Evolutionary conservation across 2,113 vertebrate genomes (phyloP), one percentile per base, ranked within the genome.

Genomic region (Stercorarius parasiticus): DNA sequence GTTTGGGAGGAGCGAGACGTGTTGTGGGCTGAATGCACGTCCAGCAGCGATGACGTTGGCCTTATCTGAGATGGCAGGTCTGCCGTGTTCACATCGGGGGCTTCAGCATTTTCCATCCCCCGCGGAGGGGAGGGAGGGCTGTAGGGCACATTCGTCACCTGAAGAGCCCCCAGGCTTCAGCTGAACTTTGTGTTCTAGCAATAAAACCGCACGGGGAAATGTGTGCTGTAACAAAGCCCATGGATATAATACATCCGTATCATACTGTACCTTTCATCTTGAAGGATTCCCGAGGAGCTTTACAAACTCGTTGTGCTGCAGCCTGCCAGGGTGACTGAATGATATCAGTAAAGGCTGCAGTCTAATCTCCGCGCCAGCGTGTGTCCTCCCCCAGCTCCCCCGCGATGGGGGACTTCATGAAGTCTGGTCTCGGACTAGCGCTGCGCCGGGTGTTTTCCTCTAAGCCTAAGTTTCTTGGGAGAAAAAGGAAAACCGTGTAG

Each of bases 251-350:
- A 85, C 93, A 93, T 91, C 93, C 38, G 3, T 95, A 85, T 92
- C 84, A 16, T n/a, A 72, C 82, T 70, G 88, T 95, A 95, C 93
- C 96, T 97, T 97, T 96, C 95, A 96, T 97, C 93, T 97, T 91
- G 95, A 97, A 96, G 95, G 95, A 95, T 97, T 96, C 95, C 95
- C 91, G 83, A 96, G 95, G 95, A 95, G 95, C 96, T 96, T 96
- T 97, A 92, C 90, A 94, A 84, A 90, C 72, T 38, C 81, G 1
- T 86, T 56, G 96, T 59, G 76, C 90, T 50, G 90, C 92, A 96
- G 93, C 96, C 92, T 90, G 95, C 89, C 85, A 42, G 88, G 93
- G 93, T 88, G 92, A 93, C 83, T 69, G 93, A 92, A 90, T 70
- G 90, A 90, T 94, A 66, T 90, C 90, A 67, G 94, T 36, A 58